Percentiles rank a stretch among this genome's conserved stretches.
These are phyloP conservation scores for Pandion haliaetus DNA, from an alignment of 2,113 vertebrate genomes.

Conservation along the genomic window DNA sequence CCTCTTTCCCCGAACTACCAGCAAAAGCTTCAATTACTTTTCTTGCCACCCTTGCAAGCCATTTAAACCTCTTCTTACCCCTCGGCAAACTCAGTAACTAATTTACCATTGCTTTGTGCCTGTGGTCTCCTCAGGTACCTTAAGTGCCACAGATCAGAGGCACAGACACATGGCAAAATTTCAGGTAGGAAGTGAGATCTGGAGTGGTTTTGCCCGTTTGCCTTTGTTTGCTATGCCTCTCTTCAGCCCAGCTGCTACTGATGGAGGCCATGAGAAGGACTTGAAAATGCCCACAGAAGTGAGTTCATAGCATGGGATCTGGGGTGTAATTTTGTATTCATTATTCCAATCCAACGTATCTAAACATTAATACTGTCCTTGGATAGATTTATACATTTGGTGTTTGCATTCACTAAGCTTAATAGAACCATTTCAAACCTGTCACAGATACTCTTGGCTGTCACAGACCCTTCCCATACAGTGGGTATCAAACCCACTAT, in stretches of 20 bases:
- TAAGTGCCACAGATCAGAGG: neutral
- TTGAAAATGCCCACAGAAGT: neutral
- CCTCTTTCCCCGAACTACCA: neutral
- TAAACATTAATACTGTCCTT: neutral
- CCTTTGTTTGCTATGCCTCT: rapidly evolving
- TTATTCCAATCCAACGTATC: neutral
- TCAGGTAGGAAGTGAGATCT: neutral
- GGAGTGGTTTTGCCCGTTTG: neutral
- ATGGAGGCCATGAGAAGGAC: neutral
- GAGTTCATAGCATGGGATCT: neutral
- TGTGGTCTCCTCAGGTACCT: neutral
- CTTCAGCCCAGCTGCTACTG: neutral
- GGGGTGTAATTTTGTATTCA: neutral
- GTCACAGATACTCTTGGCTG: neutral
- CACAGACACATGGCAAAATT: neutral
- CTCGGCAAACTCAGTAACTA: neutral
- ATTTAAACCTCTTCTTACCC: neutral
- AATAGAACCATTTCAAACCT: neutral
- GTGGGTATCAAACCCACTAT: neutral
- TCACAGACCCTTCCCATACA: neutral
- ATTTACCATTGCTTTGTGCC: neutral
- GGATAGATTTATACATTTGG: neutral
- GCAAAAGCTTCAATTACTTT: neutral
- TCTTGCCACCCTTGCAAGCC: neutral
- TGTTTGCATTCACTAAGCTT: neutral